Evolutionary conservation across 2,113 vertebrate genomes (phyloP), one percentile per base, ranked within the genome.

Genomic region (Periophthalmus modestus): DNA sequence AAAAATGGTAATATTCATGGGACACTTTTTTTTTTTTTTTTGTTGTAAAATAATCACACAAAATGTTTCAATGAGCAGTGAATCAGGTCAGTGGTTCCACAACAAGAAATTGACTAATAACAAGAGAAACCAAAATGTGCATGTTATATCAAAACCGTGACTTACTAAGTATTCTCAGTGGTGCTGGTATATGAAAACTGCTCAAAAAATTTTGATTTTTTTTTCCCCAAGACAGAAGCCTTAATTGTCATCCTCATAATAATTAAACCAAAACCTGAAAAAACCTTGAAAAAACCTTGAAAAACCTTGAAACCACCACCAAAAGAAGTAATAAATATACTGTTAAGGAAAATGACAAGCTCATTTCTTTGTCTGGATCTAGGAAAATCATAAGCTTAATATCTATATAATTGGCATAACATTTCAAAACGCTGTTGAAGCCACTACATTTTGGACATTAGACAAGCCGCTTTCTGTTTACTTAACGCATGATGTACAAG

Each of bases 41-140:
- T n/a, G n/a, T 36, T 24, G 24, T 71, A 66, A 33, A 36, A 55
- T 59, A 33, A 73, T 66, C 66, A 79, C 69, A 77, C 66, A 43
- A 43, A 67, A 59, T 63, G 73, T 62, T 70, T 75, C 62, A 34
- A 24, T 79, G 75, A 77, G 72, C 69, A 79, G 81, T 15, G 66
- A 48, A 36, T 63, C n/a, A 36, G n/a, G 50, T 67, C 54, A 7
- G 66, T 48, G 24, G 55, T 52, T 19, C 75, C 33, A 5, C 13
- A 69, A 68, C 71, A 6, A 75, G 66, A n/a, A 3, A 12, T 2
- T 66, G 15, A 66, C 9, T n/a, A 4, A 50, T 12, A 4, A 50
- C 2, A 52, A 18, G 14, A 16, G 50, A 16, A 19, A 18, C 50
- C 50, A 52, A 15, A 52, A 16, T 52, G 14, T 18, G 0, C 15